Evolutionary conservation across 2,113 vertebrate genomes (phyloP), one percentile per base, ranked within the genome.

Genomic region (Leuciscus idus): DNA sequence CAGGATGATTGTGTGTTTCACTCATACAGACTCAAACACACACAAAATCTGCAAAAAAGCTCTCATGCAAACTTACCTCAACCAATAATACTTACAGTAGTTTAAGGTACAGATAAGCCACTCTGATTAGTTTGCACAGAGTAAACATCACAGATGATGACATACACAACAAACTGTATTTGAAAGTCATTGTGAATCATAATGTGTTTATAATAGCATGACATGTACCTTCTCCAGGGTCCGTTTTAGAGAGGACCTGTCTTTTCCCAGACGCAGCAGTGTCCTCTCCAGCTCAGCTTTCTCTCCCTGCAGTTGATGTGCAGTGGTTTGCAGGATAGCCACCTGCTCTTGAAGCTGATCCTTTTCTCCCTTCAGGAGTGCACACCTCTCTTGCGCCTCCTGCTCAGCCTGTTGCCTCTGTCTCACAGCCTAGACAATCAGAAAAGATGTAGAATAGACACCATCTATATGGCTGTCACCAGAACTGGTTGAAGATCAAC

Each of bases 201-300:
- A 39, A 57, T 61, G 23, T n/a, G 19, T 75, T 62, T 28, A 30
- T 59, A 83, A 28, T 12, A 36, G 21, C 8, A 23, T 70, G 10
- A 36, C 6, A 19, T 55, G 87, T 89, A 95, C 95, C 94, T 95
- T 95, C 86, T 94, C 93, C 82, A 95, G 90, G 1, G 92, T 90
- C 87, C 91, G 94, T 39, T 93, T 94, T 11, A 95, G 91, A 2
- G 91, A 86, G 59, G 91, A 90, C 88, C 90, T 95, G 81, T 95
- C 94, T 90, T 95, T 95, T 46, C 91, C 86, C 0, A 95, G 90
- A 2, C 90, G 91, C 1, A 87, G 39, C 23, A 94, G 78, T 11
- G 77, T 84, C 72, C 84, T 92, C 81, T 92, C 92, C 88, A 93
- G 83, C 55, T 93, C 94, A 2, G 81, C 84, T 83, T 89, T 94